Conservation (phyloP, 2,113 vertebrate species). For the Loxodonta africana region DNA sequence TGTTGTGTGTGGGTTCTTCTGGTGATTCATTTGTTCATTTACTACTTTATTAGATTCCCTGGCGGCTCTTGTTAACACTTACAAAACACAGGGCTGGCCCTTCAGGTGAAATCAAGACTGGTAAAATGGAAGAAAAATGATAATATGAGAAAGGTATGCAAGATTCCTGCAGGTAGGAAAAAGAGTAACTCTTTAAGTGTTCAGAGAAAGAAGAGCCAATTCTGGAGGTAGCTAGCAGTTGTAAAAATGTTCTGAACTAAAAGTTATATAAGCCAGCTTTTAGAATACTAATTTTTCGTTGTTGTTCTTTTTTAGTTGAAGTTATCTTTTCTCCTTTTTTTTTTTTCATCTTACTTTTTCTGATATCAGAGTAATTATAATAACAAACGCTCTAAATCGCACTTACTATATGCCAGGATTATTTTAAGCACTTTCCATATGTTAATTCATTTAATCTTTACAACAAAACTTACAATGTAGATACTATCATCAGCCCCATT, state of each 20-base stretch:
- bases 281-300: not conserved
- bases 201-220: not conserved
- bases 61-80: not conserved
- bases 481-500: not conserved
- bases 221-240: not conserved
- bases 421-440: not conserved
- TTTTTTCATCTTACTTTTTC: not conserved
- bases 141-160: not conserved
- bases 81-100: not conserved
- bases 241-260: not conserved
- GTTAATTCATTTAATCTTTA: not conserved
- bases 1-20: slow-evolving; percentile 75
- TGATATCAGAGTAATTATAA: not conserved
- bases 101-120: slow-evolving; percentile 36
- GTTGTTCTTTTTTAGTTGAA: not conserved
- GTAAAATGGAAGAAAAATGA: not conserved
- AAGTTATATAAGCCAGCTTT: not conserved
- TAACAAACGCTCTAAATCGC: not conserved
- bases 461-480: not conserved
- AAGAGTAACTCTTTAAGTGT: not conserved
- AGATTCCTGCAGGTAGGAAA: no score
- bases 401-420: not conserved
- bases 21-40: slow-evolving; percentile 64
- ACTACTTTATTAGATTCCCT: slow-evolving; percentile 21
- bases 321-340: not conserved